Percentiles rank a stretch among this genome's conserved stretches.
Conservation (phyloP, 1,140 invertebrate species). For the Panagrolaimus sp. region DNA sequence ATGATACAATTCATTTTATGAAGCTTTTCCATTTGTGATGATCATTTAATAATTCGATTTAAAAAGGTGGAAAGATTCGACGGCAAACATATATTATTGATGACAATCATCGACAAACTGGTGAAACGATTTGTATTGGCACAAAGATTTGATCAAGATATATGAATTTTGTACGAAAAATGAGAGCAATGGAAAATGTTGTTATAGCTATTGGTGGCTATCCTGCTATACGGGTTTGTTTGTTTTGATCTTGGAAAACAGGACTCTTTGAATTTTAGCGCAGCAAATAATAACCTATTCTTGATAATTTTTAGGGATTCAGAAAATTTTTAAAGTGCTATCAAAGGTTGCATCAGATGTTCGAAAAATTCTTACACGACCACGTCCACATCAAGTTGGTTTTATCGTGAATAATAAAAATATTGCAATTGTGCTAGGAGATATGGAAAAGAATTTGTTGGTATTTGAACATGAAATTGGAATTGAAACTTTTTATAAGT, state of each 20-base stretch:
- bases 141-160: background rate
- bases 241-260: constrained; percentile 71
- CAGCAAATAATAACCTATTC: constrained; percentile 79
- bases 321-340: constrained; percentile 80
- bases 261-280: constrained; percentile 78
- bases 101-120: constrained; percentile 18
- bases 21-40: constrained; percentile 43
- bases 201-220: constrained; percentile 50
- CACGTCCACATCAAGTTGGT: no score
- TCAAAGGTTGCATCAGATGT: constrained; percentile 79
- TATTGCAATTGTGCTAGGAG: no score
- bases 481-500: no score
- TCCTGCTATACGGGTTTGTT: constrained; percentile 35
- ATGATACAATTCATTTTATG: constrained; percentile 52
- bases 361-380: constrained; percentile 21
- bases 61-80: constrained; percentile 27
- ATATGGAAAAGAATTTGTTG: no score
- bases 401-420: no score
- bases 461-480: constrained; percentile 94
- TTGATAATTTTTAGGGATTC: constrained; percentile 76
- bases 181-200: constrained; percentile 32
- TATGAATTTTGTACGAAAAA: constrained; percentile 10
- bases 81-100: constrained; percentile 10
- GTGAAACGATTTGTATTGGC: constrained; percentile 24
- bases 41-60: constrained; percentile 28